These are phyloP conservation scores for Ptychodera flava DNA, from an alignment of 35 echinoderm and acorn worm genomes.

Conservation along the genomic window DNA sequence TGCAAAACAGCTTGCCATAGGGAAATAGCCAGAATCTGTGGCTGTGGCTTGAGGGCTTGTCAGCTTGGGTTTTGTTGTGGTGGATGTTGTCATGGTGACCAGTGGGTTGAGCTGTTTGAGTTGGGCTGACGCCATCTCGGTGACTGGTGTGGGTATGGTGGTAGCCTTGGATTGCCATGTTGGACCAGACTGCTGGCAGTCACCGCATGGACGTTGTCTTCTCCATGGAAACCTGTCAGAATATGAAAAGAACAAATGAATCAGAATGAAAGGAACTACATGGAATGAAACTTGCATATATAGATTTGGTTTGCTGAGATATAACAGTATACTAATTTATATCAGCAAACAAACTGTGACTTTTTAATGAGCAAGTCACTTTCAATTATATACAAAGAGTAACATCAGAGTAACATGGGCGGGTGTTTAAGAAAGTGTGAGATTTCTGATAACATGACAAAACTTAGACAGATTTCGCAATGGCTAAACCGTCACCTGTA, in stretches of 20 bases:
- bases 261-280: background rate
- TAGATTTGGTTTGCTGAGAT: too few relatives aligned
- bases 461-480: too few relatives aligned
- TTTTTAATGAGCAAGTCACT: too few relatives aligned
- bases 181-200: constrained; percentile 12
- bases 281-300: background rate
- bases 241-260: background rate
- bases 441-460: too few relatives aligned
- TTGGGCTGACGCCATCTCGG: constrained; percentile 52
- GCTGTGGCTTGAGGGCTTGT: background rate
- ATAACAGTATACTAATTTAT: too few relatives aligned
- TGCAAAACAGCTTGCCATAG: constrained; percentile 13
- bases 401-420: too few relatives aligned
- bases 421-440: too few relatives aligned
- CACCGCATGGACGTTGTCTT: constrained; percentile 47
- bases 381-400: too few relatives aligned
- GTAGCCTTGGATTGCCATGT: constrained; percentile 71
- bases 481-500: too few relatives aligned
- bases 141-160: constrained; percentile 73
- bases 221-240: constrained; percentile 76
- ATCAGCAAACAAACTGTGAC: too few relatives aligned
- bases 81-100: constrained; percentile 17
- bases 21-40: background rate
- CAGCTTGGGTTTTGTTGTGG: background rate
- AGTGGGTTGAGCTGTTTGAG: constrained; percentile 72